Conservation (phyloP, 1,140 invertebrate genomes). For the Conus betulinus region DNA sequence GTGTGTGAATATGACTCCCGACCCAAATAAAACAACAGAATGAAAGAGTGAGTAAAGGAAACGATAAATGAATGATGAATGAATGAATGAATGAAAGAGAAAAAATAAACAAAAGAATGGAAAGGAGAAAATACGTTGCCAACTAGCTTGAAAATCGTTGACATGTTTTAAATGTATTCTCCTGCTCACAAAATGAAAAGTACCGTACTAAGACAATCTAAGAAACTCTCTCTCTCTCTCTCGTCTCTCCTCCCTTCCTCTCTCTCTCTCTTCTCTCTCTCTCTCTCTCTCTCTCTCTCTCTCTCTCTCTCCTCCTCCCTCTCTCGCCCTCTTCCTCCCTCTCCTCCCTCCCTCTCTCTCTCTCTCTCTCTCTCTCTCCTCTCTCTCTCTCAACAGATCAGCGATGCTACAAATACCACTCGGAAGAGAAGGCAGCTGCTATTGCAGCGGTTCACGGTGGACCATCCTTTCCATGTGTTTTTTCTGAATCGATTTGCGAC, state of each 20-base stretch:
- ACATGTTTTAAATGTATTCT: background rate
- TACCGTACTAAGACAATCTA: background rate
- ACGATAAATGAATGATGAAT: background rate
- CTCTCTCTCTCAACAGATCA: background rate
- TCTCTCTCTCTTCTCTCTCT: background rate
- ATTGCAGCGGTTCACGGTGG: background rate
- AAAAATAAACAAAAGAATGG: no score
- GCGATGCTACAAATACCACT: background rate
- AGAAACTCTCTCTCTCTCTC: slow-evolving; percentile 7
- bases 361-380: background rate
- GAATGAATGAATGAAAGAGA: background rate
- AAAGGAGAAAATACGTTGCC: background rate
- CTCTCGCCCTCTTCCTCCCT: no score
- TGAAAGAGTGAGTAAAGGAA: background rate
- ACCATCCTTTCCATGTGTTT: background rate
- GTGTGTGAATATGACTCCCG: no score
- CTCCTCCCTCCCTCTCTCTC: background rate
- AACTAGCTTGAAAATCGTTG: background rate
- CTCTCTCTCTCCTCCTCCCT: background rate
- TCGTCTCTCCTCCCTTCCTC: background rate
- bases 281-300: background rate
- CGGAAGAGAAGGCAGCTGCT: background rate
- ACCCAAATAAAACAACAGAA: no score
- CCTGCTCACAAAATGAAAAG: background rate
- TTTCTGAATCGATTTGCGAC: background rate